These are phyloP conservation scores for Salvelinus fontinalis DNA, from an alignment of 2,113 vertebrate species.

Conservation along the genomic window DNA sequence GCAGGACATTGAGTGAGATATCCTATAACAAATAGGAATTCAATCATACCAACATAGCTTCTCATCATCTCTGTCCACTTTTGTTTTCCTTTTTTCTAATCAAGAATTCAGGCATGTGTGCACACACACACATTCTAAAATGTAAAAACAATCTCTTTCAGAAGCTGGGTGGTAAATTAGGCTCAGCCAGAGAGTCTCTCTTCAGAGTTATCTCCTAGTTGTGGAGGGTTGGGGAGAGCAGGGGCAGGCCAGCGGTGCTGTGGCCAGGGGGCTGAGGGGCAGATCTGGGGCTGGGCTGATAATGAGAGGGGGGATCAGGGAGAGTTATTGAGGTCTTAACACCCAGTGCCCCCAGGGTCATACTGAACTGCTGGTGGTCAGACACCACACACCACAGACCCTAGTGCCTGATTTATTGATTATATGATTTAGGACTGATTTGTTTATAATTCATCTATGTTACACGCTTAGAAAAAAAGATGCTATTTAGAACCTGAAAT, in stretches of 20 bases:
- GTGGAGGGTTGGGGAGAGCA: constrained; percentile 39
- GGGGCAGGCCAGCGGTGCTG: not conserved
- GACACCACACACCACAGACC: constrained; percentile 21
- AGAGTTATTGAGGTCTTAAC: constrained; percentile 74
- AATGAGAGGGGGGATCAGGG: constrained; percentile 73
- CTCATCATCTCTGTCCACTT: too few species aligned
- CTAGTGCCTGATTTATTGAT: constrained; percentile 7
- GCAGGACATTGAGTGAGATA: not conserved
- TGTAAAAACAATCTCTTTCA: too few species aligned
- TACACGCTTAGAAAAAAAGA: not conserved
- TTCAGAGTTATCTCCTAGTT: not conserved
- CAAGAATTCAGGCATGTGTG: too few species aligned
- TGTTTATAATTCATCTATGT: not conserved
- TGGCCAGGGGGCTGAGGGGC: constrained; percentile 18
- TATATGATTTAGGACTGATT: not conserved
- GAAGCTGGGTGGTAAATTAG: too few species aligned
- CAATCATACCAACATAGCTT: not conserved
- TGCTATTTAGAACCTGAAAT: too few species aligned
- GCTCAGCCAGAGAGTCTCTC: not conserved
- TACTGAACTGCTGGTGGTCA: constrained; percentile 61
- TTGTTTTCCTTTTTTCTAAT: too few species aligned
- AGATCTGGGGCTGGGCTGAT: constrained; percentile 62
- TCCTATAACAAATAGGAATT: not conserved
- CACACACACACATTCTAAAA: too few species aligned
- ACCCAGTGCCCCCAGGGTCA: constrained; percentile 65